Percentiles rank a stretch among this genome's conserved stretches.
phyloP scores from a whole-genome alignment of 2,797 vertebrate species.

The Cynodonichthys magdalenae region DNA sequence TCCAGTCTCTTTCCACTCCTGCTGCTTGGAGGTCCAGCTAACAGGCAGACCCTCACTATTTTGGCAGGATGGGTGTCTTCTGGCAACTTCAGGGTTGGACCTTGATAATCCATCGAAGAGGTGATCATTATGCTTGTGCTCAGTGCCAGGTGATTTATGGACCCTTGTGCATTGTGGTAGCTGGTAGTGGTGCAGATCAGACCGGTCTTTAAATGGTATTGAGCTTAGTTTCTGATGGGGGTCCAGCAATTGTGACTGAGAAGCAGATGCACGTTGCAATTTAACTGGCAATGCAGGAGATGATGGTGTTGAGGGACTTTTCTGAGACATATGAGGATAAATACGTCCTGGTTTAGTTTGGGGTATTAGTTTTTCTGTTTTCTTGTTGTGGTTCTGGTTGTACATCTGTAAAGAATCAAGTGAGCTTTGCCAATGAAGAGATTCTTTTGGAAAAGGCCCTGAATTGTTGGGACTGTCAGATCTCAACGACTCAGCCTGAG shows the following conservation, averaged over 20 bases:
- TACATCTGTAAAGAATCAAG: constrained; percentile 28
- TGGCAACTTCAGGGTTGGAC: constrained; percentile 44
- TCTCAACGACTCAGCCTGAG: constrained; percentile 50
- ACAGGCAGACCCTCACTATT: constrained; percentile 33
- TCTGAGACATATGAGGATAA: constrained; percentile 40
- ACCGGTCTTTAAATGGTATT: constrained; percentile 25
- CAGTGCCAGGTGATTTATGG: constrained; percentile 17
- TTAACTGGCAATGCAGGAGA: constrained; percentile 48
- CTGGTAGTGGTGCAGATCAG: constrained; percentile 59
- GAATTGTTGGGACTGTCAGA: constrained; percentile 58
- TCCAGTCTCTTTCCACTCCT: constrained; percentile 34
- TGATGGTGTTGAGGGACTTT: constrained; percentile 21
- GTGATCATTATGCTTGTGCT: constrained; percentile 28
- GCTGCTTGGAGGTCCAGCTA: constrained; percentile 56
- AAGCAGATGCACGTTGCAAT: constrained; percentile 33
- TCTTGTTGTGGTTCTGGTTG: constrained; percentile 25
- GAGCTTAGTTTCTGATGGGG: constrained; percentile 36
- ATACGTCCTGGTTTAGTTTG: constrained; percentile 30
- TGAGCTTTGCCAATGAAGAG: constrained; percentile 29
- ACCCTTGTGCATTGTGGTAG: constrained; percentile 59
- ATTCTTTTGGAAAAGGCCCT: constrained; percentile 27
- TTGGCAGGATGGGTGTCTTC: constrained; percentile 26
- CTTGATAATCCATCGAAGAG: constrained; percentile 26
- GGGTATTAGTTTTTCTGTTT: constrained; percentile 34
- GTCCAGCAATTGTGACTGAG: constrained; percentile 53